Percentiles rank a stretch among this genome's conserved stretches.
Conservation (phyloP, 2,113 vertebrate genomes). For the Tetrao urogallus region DNA sequence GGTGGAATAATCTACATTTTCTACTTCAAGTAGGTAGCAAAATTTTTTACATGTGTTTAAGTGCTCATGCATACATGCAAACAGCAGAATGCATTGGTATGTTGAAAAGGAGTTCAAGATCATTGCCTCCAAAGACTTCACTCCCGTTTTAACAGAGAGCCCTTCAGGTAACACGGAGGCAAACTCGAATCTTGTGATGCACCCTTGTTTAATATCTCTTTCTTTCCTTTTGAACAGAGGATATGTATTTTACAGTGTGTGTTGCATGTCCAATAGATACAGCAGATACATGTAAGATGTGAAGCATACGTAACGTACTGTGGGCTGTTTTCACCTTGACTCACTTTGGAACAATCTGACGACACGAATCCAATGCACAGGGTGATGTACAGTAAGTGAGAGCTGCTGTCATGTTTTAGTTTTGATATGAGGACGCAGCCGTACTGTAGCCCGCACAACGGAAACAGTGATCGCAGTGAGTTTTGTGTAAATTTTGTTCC, state of each 20-base stretch:
- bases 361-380: conserved; percentile 1
- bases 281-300: background rate
- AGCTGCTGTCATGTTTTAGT: background rate
- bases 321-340: conserved; percentile 35
- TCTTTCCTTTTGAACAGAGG: background rate
- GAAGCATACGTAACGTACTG: background rate
- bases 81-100: background rate
- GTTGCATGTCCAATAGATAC: background rate
- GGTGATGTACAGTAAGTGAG: background rate
- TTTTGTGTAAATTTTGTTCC: background rate
- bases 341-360: conserved; percentile 28
- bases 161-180: background rate
- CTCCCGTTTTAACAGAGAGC: background rate
- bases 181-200: background rate
- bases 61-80: background rate
- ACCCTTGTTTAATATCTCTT: background rate
- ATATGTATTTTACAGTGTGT: background rate
- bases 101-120: background rate
- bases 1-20: background rate
- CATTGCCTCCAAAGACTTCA: background rate
- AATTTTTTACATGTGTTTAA: background rate
- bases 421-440: background rate
- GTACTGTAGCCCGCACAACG: background rate
- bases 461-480: background rate
- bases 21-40: background rate